These are phyloP conservation scores for Nesogale talazaci DNA, from an alignment of 2,113 vertebrate species.

Conservation along the genomic window DNA sequence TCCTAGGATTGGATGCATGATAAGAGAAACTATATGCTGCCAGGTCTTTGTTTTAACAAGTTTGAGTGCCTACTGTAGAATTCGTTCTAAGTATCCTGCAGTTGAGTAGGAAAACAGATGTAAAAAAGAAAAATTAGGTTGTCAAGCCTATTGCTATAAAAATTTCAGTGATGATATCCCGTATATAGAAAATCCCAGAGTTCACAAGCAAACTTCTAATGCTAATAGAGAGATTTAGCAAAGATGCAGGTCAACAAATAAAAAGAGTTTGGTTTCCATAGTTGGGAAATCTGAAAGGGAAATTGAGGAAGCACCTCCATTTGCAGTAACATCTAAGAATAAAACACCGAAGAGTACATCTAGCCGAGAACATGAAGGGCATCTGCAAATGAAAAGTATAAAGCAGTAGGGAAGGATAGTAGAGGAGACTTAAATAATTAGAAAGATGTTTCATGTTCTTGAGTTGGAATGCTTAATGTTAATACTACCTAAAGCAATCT, in stretches of 20 bases:
- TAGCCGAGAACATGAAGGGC: not conserved
- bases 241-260: not conserved
- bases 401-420: not conserved
- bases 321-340: not conserved
- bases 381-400: not conserved
- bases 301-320: not conserved
- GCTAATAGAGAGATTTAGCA: not conserved
- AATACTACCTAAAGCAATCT: not conserved
- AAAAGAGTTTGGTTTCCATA: not conserved
- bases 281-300: not conserved
- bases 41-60: constrained; percentile 8
- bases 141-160: not conserved
- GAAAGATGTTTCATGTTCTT: not conserved
- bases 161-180: not conserved
- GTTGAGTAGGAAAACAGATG: not conserved
- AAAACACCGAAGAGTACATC: not conserved
- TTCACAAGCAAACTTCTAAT: not conserved
- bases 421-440: not conserved
- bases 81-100: not conserved
- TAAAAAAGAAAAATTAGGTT: not conserved
- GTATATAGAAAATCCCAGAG: not conserved
- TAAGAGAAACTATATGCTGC: constrained; percentile 35
- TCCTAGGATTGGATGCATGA: not conserved
- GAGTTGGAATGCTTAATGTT: not conserved
- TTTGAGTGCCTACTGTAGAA: constrained; percentile 1